phyloP scores from a whole-genome alignment of 2,797 vertebrate species.

The Phataginus tricuspis region DNA sequence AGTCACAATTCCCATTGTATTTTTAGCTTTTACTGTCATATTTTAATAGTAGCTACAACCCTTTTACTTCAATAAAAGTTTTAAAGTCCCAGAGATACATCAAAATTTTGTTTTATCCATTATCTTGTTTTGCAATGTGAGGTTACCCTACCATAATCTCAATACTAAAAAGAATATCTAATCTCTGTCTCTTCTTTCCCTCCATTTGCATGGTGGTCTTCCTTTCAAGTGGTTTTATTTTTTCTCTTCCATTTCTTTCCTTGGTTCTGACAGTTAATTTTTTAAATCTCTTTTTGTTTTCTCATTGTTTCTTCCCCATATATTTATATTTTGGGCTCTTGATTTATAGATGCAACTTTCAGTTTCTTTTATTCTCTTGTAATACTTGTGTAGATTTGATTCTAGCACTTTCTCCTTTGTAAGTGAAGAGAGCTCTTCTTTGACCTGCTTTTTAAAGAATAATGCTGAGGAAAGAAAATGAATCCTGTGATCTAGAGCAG shows the following conservation, averaged over 20 bases:
- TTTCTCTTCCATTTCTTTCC: neutral
- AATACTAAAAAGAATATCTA: neutral
- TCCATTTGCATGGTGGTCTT: neutral
- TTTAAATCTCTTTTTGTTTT: slow-evolving; percentile 2
- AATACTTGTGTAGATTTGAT: neutral
- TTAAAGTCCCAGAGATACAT: neutral
- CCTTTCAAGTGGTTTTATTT: neutral
- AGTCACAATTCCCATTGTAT: neutral
- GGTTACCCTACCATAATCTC: neutral
- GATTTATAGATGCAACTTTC: neutral
- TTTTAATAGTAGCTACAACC: neutral
- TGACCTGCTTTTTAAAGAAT: neutral
- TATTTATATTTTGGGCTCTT: neutral
- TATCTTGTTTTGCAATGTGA: neutral
- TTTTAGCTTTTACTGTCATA: slow-evolving; percentile 28
- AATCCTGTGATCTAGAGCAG: neutral
- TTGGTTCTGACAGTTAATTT: neutral
- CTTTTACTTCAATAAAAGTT: slow-evolving; percentile 23
- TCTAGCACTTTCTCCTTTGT: neutral
- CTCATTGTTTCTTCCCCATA: neutral
- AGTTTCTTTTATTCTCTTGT: neutral
- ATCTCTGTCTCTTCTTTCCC: neutral
- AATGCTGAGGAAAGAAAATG: neutral
- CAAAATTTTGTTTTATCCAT: neutral
- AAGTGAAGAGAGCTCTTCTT: neutral